Evolutionary conservation across 2,888 invertebrate genomes (phyloP), one percentile per base, ranked within the genome.

Genomic region (Hemistola chrysoprasaria): DNA sequence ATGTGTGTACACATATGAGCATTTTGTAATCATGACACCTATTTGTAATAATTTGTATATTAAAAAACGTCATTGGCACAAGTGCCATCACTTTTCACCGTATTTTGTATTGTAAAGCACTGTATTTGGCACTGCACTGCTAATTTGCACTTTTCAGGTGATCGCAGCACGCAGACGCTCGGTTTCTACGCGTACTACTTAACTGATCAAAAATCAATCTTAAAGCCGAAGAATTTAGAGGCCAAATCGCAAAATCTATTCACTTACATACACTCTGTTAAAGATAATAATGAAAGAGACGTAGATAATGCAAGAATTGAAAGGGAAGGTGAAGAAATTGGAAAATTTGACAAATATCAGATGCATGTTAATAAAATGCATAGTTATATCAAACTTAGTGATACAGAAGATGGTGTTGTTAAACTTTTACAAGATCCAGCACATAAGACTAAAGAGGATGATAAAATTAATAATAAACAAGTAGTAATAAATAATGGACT

Each of bases 171-270:
- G 42, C 54, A 53, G 36, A 53, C 59, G 11, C 51, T 44, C 5
- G 71, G 70, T 3, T 70, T 56, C 50, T 77, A 64, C 66, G 56
- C 56, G 1, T 73, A 62, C 45, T 53, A 66, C 29, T 47, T 78
- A 30, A 50, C 38, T 33, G 46, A 50, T 24, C 30, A 8, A 47
- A 20, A 51, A 31, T 16, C 53, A 22, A 39, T 34, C 48, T 33
- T 24, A 39, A 41, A 30, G 8, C 6, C 9, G 1, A 47, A 42
- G 34, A 30, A 24, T 8, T 43, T 16, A 46, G 51, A 53, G 23
- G 45, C 21, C 42, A 48, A 49, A 48, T 40, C 42, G 7, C 26
- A 37, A 35, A 39, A 53, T 26, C 11, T 55, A 1, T 50, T 42
- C 21, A 25, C 23, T 26, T 42, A 26, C 34, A 54, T 54, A 41